These are phyloP conservation scores for Myotis planiceps DNA, from an alignment of 2,797 vertebrate genomes.

Conservation along the genomic window DNA sequence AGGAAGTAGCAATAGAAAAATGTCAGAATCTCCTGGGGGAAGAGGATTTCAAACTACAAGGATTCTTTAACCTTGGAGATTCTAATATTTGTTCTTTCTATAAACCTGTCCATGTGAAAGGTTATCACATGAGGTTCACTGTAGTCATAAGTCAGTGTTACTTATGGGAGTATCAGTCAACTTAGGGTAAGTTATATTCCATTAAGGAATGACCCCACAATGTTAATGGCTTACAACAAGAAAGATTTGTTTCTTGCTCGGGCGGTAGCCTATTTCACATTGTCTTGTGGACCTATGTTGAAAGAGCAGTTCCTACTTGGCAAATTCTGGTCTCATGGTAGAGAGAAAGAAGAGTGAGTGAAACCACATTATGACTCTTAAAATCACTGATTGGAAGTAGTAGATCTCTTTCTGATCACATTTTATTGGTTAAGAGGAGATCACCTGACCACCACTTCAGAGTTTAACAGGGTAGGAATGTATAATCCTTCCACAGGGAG, in stretches of 20 bases:
- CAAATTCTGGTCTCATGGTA: not conserved
- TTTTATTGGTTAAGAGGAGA: not conserved
- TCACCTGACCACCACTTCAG: not conserved
- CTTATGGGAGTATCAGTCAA: not conserved
- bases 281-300: not conserved
- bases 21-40: not conserved
- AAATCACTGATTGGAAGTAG: not conserved
- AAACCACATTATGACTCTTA: not conserved
- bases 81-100: not conserved
- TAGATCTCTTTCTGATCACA: not conserved
- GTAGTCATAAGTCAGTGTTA: not conserved
- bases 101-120: not conserved
- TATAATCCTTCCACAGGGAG: not conserved
- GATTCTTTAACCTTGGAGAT: slow-evolving; percentile 6
- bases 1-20: slow-evolving; percentile 10
- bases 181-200: not conserved
- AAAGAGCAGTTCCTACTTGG: not conserved
- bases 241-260: not conserved
- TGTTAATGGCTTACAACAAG: not conserved
- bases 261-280: not conserved
- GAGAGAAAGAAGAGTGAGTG: not conserved
- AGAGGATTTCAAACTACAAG: not conserved
- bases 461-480: not conserved
- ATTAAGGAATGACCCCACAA: not conserved
- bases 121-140: not conserved